A percentile compares a stretch with the other conserved stretches of the same genome.
Conservation (phyloP, 2,113 vertebrate genomes). For the Pao palembangensis region DNA sequence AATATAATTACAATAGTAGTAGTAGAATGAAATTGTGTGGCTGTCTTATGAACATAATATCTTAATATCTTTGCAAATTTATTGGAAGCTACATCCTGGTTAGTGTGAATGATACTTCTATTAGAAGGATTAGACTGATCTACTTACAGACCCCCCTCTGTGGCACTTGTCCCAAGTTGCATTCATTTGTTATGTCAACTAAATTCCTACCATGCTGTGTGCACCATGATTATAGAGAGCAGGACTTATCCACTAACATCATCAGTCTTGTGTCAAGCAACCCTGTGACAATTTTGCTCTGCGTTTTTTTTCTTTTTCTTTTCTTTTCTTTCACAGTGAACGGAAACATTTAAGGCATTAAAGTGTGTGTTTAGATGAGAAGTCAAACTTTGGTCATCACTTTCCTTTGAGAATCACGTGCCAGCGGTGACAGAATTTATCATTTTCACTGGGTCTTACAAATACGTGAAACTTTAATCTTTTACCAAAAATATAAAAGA, state of each 20-base stretch:
- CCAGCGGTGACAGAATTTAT: not conserved
- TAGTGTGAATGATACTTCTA: slow-evolving; percentile 74
- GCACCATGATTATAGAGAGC: slow-evolving; percentile 65
- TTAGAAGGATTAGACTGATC: slow-evolving; percentile 74
- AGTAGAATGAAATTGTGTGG: slow-evolving; percentile 8
- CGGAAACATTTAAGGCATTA: slow-evolving; percentile 33
- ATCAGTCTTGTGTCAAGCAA: slow-evolving; percentile 61
- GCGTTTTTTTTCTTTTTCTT: slow-evolving; percentile 37
- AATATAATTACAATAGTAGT: not conserved
- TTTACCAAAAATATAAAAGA: slow-evolving; percentile 5
- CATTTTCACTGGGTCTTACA: not conserved
- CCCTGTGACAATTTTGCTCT: slow-evolving; percentile 43
- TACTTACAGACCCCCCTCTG: slow-evolving; percentile 74
- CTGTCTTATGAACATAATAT: slow-evolving; percentile 13
- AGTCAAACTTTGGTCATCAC: not conserved
- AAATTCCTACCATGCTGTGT: slow-evolving; percentile 68
- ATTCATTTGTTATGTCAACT: slow-evolving; percentile 69
- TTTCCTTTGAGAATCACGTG: slow-evolving; percentile 1
- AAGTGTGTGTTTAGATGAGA: slow-evolving; percentile 24
- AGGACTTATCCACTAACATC: slow-evolving; percentile 60
- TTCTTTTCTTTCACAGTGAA: slow-evolving; percentile 30
- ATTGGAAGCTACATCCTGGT: slow-evolving; percentile 48
- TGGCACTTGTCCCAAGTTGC: slow-evolving; percentile 72
- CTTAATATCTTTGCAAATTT: slow-evolving; percentile 30
- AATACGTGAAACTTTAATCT: not conserved